Conservation (phyloP, 2,797 vertebrate species). For the Sebastes nivosus region DNA sequence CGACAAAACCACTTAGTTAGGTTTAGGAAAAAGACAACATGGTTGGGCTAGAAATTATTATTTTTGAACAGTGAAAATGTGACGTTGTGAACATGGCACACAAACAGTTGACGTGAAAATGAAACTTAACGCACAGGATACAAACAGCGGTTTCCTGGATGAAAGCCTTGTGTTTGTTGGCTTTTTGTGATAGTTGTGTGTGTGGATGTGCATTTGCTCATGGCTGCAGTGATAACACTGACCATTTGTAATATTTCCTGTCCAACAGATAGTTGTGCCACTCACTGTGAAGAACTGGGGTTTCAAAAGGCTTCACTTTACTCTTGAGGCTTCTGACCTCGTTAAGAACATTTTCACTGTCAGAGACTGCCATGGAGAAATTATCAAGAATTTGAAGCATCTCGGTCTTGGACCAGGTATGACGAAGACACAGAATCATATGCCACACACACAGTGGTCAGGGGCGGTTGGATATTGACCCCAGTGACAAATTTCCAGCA, state of each 20-base stretch:
- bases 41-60: too few relatives aligned
- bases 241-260: not conserved
- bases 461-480: not conserved
- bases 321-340: slow-evolving; percentile 37
- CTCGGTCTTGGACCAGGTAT: slow-evolving; percentile 79
- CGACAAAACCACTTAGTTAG: too few relatives aligned
- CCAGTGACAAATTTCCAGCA: not conserved
- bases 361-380: slow-evolving; percentile 52
- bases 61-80: too few relatives aligned
- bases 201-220: not conserved
- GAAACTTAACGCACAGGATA: too few relatives aligned
- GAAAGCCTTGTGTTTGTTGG: too few relatives aligned
- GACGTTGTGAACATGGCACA: too few relatives aligned
- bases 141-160: too few relatives aligned
- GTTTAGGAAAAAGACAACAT: too few relatives aligned
- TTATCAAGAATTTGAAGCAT: slow-evolving; percentile 7
- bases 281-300: slow-evolving; percentile 80
- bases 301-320: slow-evolving; percentile 64
- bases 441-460: not conserved
- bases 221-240: not conserved
- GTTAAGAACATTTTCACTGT: slow-evolving; percentile 67
- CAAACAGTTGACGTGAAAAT: too few relatives aligned
- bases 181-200: not conserved
- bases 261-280: not conserved
- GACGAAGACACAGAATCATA: slow-evolving; percentile 1